Evolutionary conservation across 2,888 invertebrate genomes (phyloP).

Genomic region (Scrobipalpa costella): DNA sequence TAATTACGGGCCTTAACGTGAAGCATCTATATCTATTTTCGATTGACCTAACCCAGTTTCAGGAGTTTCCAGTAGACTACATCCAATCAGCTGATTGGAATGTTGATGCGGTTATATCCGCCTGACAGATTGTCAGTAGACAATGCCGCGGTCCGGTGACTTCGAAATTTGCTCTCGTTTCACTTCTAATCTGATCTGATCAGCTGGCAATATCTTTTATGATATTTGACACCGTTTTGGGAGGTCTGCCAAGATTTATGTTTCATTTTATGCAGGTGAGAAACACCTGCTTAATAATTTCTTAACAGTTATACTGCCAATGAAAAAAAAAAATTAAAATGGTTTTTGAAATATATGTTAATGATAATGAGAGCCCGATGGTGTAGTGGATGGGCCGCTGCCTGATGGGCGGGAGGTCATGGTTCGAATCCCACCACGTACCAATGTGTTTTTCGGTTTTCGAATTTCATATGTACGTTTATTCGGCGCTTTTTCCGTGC

Average conservation of each 20-base stretch:
- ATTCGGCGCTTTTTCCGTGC: too few species aligned
- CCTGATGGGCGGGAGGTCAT: too few species aligned
- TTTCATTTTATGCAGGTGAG: neutral
- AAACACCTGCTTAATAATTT: neutral
- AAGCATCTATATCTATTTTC: neutral
- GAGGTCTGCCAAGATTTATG: neutral
- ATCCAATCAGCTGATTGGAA: neutral
- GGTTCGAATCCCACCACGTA: too few species aligned
- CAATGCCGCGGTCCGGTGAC: conserved; percentile 4
- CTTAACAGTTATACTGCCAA: neutral
- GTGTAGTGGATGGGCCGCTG: too few species aligned
- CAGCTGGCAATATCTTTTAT: conserved; percentile 1
- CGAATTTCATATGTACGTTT: too few species aligned
- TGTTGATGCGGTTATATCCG: conserved; percentile 10
- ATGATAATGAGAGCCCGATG: too few species aligned
- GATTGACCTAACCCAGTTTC: neutral
- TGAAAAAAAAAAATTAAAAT: neutral
- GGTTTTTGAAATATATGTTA: too few species aligned
- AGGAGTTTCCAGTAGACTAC: conserved; percentile 1
- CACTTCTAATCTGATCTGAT: conserved; percentile 5
- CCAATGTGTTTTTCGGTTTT: too few species aligned
- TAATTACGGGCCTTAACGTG: too few species aligned
- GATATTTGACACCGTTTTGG: conserved; percentile 9
- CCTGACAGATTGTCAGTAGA: conserved; percentile 6
- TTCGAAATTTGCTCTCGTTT: conserved; percentile 8